Evolutionary conservation across 2,888 invertebrate species (phyloP).

Genomic region (Argyresthia goedartella): DNA sequence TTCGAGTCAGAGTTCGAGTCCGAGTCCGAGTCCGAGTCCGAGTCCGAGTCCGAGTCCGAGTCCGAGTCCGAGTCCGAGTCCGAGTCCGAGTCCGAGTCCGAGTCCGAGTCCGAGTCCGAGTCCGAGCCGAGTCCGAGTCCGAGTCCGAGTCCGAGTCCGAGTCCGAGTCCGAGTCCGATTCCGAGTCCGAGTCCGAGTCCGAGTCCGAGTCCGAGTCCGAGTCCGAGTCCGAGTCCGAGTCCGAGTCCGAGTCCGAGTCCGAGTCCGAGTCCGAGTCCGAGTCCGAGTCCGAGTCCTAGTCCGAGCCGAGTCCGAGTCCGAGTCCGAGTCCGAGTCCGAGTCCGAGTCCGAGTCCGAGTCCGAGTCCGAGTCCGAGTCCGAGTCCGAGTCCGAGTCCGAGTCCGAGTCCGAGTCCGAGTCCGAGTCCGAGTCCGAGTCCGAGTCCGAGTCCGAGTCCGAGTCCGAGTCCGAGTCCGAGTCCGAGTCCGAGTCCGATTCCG

Average conservation of each 20-base stretch:
- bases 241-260: background rate
- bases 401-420: too few species aligned
- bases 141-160: background rate
- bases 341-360: too few species aligned
- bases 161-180: background rate
- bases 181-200: background rate
- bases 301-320: background rate
- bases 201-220: background rate
- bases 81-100: background rate
- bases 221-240: background rate
- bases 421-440: too few species aligned
- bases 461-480: too few species aligned
- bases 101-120: background rate
- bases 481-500: too few species aligned
- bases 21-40: background rate
- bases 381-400: too few species aligned
- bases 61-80: background rate
- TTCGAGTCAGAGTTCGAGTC: background rate
- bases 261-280: background rate
- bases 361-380: too few species aligned
- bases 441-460: too few species aligned
- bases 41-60: background rate
- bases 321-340: background rate
- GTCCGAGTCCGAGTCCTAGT: too few species aligned
- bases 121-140: background rate